A percentile compares a stretch with the other conserved stretches of the same genome.
Conservation (phyloP, 2,888 invertebrate species). For the Pandemis cinnamomeana region DNA sequence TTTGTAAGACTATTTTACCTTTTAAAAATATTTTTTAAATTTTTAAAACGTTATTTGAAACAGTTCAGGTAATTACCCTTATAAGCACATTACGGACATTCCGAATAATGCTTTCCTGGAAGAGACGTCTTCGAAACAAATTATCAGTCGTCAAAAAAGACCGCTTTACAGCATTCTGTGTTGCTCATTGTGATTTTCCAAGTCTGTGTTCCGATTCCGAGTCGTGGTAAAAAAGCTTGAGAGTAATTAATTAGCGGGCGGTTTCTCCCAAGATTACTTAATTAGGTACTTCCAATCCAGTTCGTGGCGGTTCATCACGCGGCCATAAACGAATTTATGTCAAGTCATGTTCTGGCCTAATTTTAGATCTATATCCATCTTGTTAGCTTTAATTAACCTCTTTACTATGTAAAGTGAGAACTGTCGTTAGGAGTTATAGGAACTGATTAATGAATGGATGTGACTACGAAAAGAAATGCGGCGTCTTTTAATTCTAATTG, state of each 20-base stretch:
- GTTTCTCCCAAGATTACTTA: constrained; percentile 52
- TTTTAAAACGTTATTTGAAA: neutral
- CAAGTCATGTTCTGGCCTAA: constrained; percentile 52
- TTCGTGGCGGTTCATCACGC: constrained; percentile 53
- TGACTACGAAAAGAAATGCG: neutral
- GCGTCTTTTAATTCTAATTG: neutral
- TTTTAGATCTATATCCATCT: constrained; percentile 54
- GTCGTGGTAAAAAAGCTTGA: constrained; percentile 26
- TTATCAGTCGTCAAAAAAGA: neutral
- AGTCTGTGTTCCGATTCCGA: neutral
- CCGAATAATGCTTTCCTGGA: neutral
- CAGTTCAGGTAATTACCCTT: neutral
- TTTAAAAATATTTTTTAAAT: too few species aligned
- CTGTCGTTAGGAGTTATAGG: neutral
- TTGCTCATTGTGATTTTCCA: neutral
- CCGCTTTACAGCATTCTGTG: neutral
- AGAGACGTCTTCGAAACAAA: neutral
- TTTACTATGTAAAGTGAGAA: constrained; percentile 30
- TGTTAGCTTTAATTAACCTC: constrained; percentile 61
- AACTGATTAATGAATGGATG: constrained; percentile 6
- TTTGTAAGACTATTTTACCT: too few species aligned
- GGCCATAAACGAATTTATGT: constrained; percentile 49
- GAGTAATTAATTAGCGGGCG: constrained; percentile 51
- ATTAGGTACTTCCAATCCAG: constrained; percentile 45
- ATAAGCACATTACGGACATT: neutral